Evolutionary conservation across 2,113 vertebrate species (phyloP).

Genomic region (Campylomormyrus numenius): DNA sequence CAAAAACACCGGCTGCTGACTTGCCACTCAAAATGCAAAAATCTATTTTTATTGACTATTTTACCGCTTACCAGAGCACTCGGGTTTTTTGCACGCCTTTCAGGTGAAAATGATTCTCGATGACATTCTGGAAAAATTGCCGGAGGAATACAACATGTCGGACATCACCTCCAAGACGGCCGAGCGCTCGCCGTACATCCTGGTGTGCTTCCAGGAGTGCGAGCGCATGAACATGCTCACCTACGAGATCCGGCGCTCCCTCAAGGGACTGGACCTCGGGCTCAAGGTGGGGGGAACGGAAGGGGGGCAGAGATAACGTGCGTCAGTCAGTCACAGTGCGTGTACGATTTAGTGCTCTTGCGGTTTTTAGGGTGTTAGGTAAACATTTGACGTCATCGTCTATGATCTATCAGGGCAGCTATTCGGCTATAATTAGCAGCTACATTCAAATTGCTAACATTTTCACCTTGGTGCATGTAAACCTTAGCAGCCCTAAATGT

Average conservation of each 20-base stretch:
- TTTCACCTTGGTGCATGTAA: not conserved
- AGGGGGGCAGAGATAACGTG: not conserved
- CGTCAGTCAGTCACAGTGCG: not conserved
- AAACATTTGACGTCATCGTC: not conserved
- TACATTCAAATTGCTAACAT: not conserved
- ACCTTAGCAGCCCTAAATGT: constrained; percentile 15
- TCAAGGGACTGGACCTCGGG: constrained; percentile 64
- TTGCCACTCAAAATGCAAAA: not conserved
- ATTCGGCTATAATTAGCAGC: not conserved
- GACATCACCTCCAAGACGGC: constrained; percentile 65
- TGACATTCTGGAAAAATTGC: constrained; percentile 60
- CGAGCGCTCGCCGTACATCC: constrained; percentile 59
- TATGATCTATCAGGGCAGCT: not conserved
- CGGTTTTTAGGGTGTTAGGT: not conserved
- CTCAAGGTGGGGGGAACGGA: constrained; percentile 52
- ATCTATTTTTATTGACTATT: not conserved
- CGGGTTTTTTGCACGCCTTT: not conserved
- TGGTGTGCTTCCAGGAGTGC: constrained; percentile 70
- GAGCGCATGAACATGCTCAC: constrained; percentile 64
- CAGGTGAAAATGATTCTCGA: constrained; percentile 65
- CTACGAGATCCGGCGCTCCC: constrained; percentile 56
- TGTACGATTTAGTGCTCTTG: not conserved
- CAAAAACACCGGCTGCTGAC: not conserved
- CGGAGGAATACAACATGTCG: constrained; percentile 64
- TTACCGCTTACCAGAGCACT: not conserved